Percentiles rank a stretch among this genome's conserved stretches.
These are phyloP conservation scores for Phyllotreta striolata DNA, from an alignment of 2,888 invertebrate species.

Conservation along the genomic window DNA sequence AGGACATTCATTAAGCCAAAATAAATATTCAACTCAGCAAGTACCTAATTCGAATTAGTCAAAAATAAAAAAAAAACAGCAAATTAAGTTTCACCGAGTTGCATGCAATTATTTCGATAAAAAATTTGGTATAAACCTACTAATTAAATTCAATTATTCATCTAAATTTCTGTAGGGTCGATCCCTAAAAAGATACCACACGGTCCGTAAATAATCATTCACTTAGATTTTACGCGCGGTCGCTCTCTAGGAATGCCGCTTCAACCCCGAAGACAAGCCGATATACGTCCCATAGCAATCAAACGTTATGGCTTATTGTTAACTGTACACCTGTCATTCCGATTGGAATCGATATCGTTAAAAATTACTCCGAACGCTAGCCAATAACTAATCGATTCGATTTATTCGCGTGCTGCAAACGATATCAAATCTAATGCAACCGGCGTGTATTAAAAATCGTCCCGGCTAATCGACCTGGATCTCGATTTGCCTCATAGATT, in stretches of 20 bases:
- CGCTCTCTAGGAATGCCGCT: not conserved
- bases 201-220: not conserved
- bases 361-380: not conserved
- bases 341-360: conserved; percentile 1
- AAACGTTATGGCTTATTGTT: conserved; percentile 8
- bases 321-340: conserved; percentile 12
- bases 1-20: no score
- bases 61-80: no score
- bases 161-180: no score
- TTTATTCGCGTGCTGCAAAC: not conserved
- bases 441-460: no score
- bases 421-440: not conserved
- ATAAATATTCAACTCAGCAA: no score
- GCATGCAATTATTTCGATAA: no score
- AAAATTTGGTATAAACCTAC: no score
- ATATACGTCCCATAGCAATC: conserved; percentile 6
- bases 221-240: conserved; percentile 1
- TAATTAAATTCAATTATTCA: no score
- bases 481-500: no score
- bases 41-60: no score
- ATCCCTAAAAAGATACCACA: not conserved
- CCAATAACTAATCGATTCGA: not conserved
- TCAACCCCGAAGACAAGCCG: not conserved
- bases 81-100: no score
- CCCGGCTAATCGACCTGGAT: no score